These are phyloP conservation scores for Calvadosia cruxmelitensis DNA, from an alignment of 30 jellyfish, hydroid and myxozoan genomes.

Conservation along the genomic window DNA sequence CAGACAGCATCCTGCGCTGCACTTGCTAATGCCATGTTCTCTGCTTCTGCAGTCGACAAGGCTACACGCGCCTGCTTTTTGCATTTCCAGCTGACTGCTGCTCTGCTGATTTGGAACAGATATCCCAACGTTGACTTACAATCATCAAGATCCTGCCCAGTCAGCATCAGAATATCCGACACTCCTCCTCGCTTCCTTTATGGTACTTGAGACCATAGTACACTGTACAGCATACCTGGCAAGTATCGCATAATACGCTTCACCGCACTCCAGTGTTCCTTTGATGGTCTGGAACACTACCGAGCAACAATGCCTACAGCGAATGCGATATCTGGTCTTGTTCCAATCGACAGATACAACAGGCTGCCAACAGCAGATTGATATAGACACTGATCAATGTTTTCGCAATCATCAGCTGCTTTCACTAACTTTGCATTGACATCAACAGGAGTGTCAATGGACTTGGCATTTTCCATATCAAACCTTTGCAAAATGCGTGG, in stretches of 20 bases:
- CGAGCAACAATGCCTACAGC: conserved; percentile 35
- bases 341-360: conserved; percentile 12
- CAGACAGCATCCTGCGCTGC: conserved; percentile 44
- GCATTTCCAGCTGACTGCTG: conserved; percentile 35
- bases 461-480: conserved; percentile 15
- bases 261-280: conserved; percentile 42
- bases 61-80: conserved; percentile 36
- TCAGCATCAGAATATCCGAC: conserved; percentile 42
- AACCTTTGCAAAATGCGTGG: conserved; percentile 7
- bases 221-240: no score
- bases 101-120: conserved; percentile 13
- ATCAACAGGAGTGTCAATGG: conserved; percentile 27
- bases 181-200: no score
- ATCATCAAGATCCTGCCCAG: conserved; percentile 46
- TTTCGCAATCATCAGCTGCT: not conserved
- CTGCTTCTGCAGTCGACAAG: conserved; percentile 44
- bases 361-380: conserved; percentile 49
- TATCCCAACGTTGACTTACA: conserved; percentile 33
- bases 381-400: conserved; percentile 7
- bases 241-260: conserved; percentile 42
- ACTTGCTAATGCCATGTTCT: conserved; percentile 18
- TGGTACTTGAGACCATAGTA: no score
- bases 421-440: conserved; percentile 9
- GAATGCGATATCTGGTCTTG: conserved; percentile 43
- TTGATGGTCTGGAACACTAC: conserved; percentile 5